Evolutionary conservation across 2,888 invertebrate genomes (phyloP), one percentile per base, ranked within the genome.

Genomic region (Cetonia aurata): DNA sequence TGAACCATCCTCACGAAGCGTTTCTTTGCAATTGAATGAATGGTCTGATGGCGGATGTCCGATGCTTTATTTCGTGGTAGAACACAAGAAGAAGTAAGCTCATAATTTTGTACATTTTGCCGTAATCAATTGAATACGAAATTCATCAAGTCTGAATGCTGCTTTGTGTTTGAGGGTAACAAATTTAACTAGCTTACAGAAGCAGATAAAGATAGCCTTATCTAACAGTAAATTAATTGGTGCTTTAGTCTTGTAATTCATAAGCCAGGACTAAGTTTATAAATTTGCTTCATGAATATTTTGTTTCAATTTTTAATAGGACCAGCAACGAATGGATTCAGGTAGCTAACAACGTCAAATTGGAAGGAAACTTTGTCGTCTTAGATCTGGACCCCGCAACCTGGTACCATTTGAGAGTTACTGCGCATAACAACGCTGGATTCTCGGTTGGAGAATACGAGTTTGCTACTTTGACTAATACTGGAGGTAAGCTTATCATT

Each of bases 1-100:
- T 82, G 94, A 95, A 82, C 94, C 96, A 0, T 96, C 96, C 31
- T 93, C 95, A n/a, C 96, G 95, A 74, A 96, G 95, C 77, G 95
- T 97, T 62, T 95, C 95, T 1, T 88, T 98, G 74, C 96, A 96
- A 82, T 89, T 98, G 77, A 93, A 92, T 80, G 93, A 96, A 73
- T 98, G 98, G 98, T 92, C 93, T 71, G 96, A 96, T 83, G 96
- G 96, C 68, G 96, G 97, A 72, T 98, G 98, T 83, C 95, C 96
- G 15, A 96, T 98, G 94, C 89, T 93, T 74, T 95, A 96, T 83
- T 98, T 96, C 83, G 96, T 97, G 74, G 95, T 98, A 60, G 96
- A 96, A 85, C 95, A 96, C 83, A 96, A 95, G 86, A 94, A 94
- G 84, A 95, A 94, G 96, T 96, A 86, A 86, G 85, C 80, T 73